Base-by-base conservation (phyloP, 2,888 invertebrate genomes). In the Papilio gigon region DNA sequence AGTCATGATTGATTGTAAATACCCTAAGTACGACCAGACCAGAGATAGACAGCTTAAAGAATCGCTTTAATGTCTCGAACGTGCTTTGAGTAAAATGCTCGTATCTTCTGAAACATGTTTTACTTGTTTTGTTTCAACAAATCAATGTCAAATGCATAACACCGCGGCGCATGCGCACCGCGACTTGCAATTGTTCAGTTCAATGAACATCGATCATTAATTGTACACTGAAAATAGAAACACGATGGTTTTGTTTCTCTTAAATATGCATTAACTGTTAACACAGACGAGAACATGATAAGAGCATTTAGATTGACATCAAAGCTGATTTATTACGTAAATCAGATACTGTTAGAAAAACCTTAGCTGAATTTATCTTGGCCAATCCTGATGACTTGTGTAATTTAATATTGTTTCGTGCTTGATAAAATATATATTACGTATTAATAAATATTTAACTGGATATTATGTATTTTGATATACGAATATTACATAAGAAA, bases 31-130 rank as follows among this genome's bases (percentile, higher is more conserved):
- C 67, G 58, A 72, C 72, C 67, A 65, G 37, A 73, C 71, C 69
- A 69, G 50, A 75, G 75, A 80, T 77, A 73, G 78, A 80, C 78
- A 80, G 75, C 73, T 68, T 74, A 72, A 67, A 69, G 71, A 79
- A 76, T 78, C 60, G 73, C 67, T 72, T 81, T 75, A 75, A 82
- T 75, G 78, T 70, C 68, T 70, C 50, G 73, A 77, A 84, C 84
- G 84, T 84, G 83, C 75, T 71, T 63, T 56, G 59, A 72, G 61
- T 70, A 59, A 67, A 72, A 70, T 67, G 47, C 30, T 66, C 47
- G 67, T 60, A 62, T 53, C 62, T 70, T 59, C 65, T n/a, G 72
- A 73, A 72, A 76, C 72, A 72, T 73, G 72, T 73, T 77, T 73
- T 61, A 44, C 62, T 56, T 27, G 65, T 62, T 65, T 70, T 70